Base-by-base conservation (phyloP, 1,140 invertebrate genomes). In the Mactra quadrangularis region DNA sequence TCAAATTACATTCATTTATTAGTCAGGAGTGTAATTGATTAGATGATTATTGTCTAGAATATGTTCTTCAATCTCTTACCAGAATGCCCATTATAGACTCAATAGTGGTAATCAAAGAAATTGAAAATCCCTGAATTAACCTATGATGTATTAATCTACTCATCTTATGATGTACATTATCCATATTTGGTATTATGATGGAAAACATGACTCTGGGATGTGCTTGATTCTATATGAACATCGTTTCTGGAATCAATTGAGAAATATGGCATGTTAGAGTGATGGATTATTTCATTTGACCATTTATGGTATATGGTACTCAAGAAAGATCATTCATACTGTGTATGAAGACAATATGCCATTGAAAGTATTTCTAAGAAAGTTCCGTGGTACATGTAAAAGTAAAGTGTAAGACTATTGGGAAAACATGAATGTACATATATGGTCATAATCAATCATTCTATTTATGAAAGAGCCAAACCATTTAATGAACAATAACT, bases 371-470 rank as follows among this genome's bases (percentile, higher is more conserved):
- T 19, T n/a, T 68, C 41, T 50, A 52, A 68, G 64, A 68, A 27
- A 68, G 47, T 50, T 22, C 41, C 4, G 29, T 50, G 25, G 64
- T 11, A 38, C 25, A 50, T 45, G 22, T 6, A 7, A 62, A 62
- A 62, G 31, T 27, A 19, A 31, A 62, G 27, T 62, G 27, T 27
- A 52, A 47, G 45, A 25, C 41, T 47, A 68, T 29, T 15, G 64
- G 64, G 64, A 68, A 68, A 68, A 47, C 64, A 68, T 68, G 64
- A 41, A 50, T 25, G 29, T 22, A n/a, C 33, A n/a, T 3, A 47
- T 47, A 29, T 15, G 41, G 6, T 47, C 31, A 13, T 4, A 68
- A 68, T 68, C 22, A 41, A 52, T 41, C 38, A 41, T 41, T 6
- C 6, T 15, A 41, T 41, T 41, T 41, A 41, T 41, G 38, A 41